A percentile compares a stretch with the other conserved stretches of the same genome.
These are phyloP conservation scores for Tinamus guttatus DNA, from an alignment of 2,113 vertebrate species.

Conservation along the genomic window DNA sequence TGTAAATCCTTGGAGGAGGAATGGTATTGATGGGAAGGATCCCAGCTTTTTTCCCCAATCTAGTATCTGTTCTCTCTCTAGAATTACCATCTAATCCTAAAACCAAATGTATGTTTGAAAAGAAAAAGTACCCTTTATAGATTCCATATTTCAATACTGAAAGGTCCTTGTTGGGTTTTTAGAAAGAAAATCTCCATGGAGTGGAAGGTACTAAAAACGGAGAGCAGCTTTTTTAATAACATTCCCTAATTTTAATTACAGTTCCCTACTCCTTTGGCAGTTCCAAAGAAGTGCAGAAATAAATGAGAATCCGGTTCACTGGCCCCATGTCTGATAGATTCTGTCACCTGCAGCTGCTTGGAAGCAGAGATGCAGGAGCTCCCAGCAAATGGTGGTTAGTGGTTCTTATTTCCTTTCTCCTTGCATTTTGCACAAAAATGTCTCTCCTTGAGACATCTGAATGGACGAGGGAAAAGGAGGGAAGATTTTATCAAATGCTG, in stretches of 20 bases:
- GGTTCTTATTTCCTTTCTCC: not conserved
- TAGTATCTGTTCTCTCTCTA: not conserved
- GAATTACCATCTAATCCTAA: not conserved
- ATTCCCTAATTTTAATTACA: not conserved
- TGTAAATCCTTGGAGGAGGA: not conserved
- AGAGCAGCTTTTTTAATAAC: not conserved
- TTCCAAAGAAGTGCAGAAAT: not conserved
- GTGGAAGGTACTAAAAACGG: not conserved
- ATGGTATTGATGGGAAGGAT: not conserved
- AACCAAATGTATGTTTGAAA: not conserved
- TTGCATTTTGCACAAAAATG: not conserved
- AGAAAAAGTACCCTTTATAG: not conserved
- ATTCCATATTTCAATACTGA: not conserved
- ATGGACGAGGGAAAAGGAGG: not conserved
- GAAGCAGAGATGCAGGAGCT: not conserved
- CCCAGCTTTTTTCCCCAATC: not conserved
- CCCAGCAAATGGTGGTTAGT: not conserved
- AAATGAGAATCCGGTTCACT: not conserved
- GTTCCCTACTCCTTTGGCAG: not conserved
- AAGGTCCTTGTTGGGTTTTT: not conserved
- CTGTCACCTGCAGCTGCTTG: not conserved
- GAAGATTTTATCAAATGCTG: not conserved
- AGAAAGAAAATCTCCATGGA: not conserved
- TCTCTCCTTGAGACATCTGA: not conserved
- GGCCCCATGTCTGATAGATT: not conserved